Percentiles rank a stretch among this genome's conserved stretches.
Conservation (phyloP, 1,140 invertebrate species). For the Diabrotica virgifera region DNA sequence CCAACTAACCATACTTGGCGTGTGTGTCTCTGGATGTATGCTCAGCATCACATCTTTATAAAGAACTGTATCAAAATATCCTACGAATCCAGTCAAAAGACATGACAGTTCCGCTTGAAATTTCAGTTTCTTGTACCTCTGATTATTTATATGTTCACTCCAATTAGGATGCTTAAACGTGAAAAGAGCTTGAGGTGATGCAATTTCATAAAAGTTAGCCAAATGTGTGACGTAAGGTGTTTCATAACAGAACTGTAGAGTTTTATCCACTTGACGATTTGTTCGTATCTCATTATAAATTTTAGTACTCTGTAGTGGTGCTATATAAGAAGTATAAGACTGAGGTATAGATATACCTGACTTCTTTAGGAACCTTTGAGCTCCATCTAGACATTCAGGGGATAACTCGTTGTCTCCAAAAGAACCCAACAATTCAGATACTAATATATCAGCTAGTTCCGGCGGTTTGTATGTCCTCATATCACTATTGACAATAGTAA, state of each 20-base stretch:
- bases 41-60: slow-evolving; percentile 84
- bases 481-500: slow-evolving; percentile 77
- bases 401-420: slow-evolving; percentile 99
- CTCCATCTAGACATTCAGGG: slow-evolving; percentile 97
- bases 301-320: slow-evolving; percentile 79
- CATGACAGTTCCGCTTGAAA: slow-evolving; percentile 73
- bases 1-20: slow-evolving; percentile 90
- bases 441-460: slow-evolving; percentile 90
- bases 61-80: slow-evolving; percentile 89
- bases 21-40: slow-evolving; percentile 85
- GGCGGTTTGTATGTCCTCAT: slow-evolving; percentile 79
- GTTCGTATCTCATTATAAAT: slow-evolving; percentile 68
- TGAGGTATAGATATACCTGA: slow-evolving; percentile 90
- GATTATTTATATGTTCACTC: slow-evolving; percentile 66
- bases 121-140: slow-evolving; percentile 65
- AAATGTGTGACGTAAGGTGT: slow-evolving; percentile 91
- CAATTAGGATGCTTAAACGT: slow-evolving; percentile 86
- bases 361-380: slow-evolving; percentile 81
- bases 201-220: slow-evolving; percentile 86
- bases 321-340: slow-evolving; percentile 87
- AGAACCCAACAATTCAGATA: slow-evolving; percentile 95
- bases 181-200: slow-evolving; percentile 71
- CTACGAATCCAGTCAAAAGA: slow-evolving; percentile 89
- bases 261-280: slow-evolving; percentile 39
- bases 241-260: slow-evolving; percentile 55